Percentiles rank a stretch among this genome's conserved stretches.
Conservation (phyloP, 2,797 vertebrate genomes). For the Pristis pectinata region DNA sequence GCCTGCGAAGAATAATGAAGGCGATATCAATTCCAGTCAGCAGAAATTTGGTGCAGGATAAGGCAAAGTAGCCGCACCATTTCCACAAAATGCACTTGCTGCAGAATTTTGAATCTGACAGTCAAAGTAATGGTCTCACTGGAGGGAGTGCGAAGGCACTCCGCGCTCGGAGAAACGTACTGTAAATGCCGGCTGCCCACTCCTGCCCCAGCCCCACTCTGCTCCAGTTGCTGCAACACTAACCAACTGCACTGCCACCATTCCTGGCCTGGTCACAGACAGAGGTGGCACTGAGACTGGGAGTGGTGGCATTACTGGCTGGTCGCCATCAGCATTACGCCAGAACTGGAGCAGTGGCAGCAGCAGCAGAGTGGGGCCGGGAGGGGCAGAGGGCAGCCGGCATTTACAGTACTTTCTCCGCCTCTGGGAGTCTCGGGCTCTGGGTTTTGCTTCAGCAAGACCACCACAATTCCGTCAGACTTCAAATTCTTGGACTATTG, state of each 20-base stretch:
- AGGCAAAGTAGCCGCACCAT: background rate
- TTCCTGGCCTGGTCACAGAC: background rate
- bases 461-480: background rate
- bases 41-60: too few species aligned
- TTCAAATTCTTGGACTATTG: background rate
- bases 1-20: background rate
- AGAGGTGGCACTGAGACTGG: background rate
- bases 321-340: background rate
- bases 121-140: background rate
- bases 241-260: background rate
- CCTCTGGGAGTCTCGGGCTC: background rate
- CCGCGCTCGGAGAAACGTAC: too few species aligned
- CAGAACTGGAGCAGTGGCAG: background rate
- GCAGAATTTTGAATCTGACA: background rate
- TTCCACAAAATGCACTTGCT: background rate
- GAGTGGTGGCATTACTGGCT: background rate
- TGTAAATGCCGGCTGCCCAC: background rate
- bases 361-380: constrained; percentile 4
- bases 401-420: constrained; percentile 23
- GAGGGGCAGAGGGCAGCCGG: background rate
- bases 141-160: too few species aligned
- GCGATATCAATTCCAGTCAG: background rate
- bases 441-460: background rate
- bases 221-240: background rate
- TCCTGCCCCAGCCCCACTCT: background rate